Evolutionary conservation across 2,888 invertebrate species (phyloP), one percentile per base, ranked within the genome.

Genomic region (Acheta domesticus): DNA sequence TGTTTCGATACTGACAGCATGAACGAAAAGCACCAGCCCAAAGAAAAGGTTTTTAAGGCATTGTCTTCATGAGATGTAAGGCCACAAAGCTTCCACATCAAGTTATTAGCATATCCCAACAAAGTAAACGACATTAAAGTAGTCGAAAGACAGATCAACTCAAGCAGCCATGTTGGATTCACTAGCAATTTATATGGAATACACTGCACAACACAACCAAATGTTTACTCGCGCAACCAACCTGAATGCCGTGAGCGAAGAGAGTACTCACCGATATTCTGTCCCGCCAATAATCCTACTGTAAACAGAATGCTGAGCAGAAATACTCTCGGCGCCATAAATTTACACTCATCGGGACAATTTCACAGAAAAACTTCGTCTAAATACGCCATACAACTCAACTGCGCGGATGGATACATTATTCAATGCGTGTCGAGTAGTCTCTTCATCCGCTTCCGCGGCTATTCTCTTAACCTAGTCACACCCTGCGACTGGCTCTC

Each of bases 271-370:
- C 81, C 81, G 78, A 49, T 73, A 49, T 75, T 81, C 75, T 79
- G 75, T 49, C 77, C 82, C 81, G 83, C 81, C 82, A 84, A 83
- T 84, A 86, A 85, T 86, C 87, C 88, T 88, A 90, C 88, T 88
- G 89, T 87, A 88, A 89, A 89, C 88, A 90, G 88, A 88, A 90
- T 90, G 88, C 88, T 88, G 91, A 92, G 90, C 90, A 90, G 91
- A 89, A 91, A 90, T 89, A 91, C 91, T 91, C 91, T 91, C 90
- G 92, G 90, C 92, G 93, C 93, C 93, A 93, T 92, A 92, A 90
- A 91, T 91, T 89, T 90, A 89, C 89, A 89, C 89, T 90, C 92
- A 92, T 92, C 91, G 91, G 91, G 90, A 86, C 85, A 86, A 84
- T 84, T 84, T 84, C 89, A 85, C 84, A 84, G 84, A 84, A 83